Evolutionary conservation across 1,140 invertebrate species (phyloP).

Genomic region (Ptiloglossa arizonensis): DNA sequence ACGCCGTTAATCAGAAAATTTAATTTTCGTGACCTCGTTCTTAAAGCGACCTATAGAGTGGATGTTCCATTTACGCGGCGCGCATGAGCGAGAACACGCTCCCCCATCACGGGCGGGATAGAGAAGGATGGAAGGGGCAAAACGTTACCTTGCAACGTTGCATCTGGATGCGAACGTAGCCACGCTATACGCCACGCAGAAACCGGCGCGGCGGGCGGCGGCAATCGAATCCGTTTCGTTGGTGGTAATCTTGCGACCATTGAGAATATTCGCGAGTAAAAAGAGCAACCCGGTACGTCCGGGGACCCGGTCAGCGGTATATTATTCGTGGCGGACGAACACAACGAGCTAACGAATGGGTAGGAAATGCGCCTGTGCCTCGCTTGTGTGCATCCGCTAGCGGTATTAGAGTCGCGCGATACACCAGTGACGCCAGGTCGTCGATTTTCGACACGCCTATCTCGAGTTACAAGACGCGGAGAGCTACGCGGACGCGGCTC

Average conservation of each 20-base stretch:
- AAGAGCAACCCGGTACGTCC: no score
- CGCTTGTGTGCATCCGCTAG: neutral
- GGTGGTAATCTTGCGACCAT: neutral
- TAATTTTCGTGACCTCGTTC: conserved; percentile 81
- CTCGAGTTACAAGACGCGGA: conserved; percentile 44
- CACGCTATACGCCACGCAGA: neutral
- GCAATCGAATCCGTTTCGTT: conserved; percentile 8
- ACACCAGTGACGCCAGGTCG: conserved; percentile 38
- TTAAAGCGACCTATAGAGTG: conserved; percentile 72
- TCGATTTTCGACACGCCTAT: conserved; percentile 59
- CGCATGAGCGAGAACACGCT: conserved; percentile 72
- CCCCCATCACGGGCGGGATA: conserved; percentile 42
- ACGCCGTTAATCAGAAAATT: conserved; percentile 78
- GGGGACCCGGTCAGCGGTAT: neutral
- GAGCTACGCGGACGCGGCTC: neutral
- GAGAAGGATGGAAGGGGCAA: conserved; percentile 20
- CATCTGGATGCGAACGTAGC: conserved; percentile 45
- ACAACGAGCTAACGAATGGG: conserved; percentile 54
- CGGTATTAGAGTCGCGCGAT: conserved; percentile 45
- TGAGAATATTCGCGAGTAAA: neutral
- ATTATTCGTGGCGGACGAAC: neutral
- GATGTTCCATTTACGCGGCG: conserved; percentile 76
- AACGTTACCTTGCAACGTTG: conserved; percentile 40
- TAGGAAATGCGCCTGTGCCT: conserved; percentile 46
- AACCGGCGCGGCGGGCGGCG: neutral